Evolutionary conservation across 35 echinoderm and acorn worm species (phyloP).

Genomic region (Apostichopus californicus): DNA sequence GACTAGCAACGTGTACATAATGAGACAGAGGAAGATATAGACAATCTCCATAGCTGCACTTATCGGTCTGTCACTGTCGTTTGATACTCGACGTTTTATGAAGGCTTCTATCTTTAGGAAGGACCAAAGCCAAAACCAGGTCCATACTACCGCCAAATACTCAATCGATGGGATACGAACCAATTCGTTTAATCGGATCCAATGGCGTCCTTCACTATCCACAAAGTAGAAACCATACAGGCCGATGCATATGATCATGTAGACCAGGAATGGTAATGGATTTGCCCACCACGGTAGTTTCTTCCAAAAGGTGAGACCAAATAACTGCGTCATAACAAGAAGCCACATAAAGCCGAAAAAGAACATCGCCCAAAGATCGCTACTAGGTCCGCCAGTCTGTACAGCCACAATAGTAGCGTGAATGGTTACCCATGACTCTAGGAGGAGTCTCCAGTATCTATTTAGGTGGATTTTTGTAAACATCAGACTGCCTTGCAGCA

Average conservation of each 20-base stretch:
- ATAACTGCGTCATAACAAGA: slow-evolving; percentile 80
- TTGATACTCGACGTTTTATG: not conserved
- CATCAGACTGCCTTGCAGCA: slow-evolving; percentile 94
- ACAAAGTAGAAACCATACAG: slow-evolving; percentile 62
- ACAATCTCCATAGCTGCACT: slow-evolving; percentile 33
- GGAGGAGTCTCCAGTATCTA: slow-evolving; percentile 76
- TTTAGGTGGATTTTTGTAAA: slow-evolving; percentile 89
- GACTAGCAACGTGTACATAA: slow-evolving; percentile 54
- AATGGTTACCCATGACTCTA: slow-evolving; percentile 85
- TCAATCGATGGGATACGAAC: slow-evolving; percentile 77
- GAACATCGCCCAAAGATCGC: slow-evolving; percentile 84
- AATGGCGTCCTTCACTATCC: slow-evolving; percentile 68
- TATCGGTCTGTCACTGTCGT: not conserved
- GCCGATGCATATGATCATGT: slow-evolving; percentile 45
- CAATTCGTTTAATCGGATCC: slow-evolving; percentile 71
- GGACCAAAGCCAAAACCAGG: slow-evolving; percentile 69
- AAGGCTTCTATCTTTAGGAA: slow-evolving; percentile 67
- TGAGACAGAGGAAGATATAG: slow-evolving; percentile 32
- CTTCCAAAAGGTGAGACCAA: slow-evolving; percentile 83
- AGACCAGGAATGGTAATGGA: slow-evolving; percentile 58
- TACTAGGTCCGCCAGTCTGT: slow-evolving; percentile 79
- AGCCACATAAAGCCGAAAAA: slow-evolving; percentile 90
- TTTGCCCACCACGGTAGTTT: slow-evolving; percentile 59
- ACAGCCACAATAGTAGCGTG: slow-evolving; percentile 77
- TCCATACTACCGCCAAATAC: slow-evolving; percentile 63